phyloP scores from a whole-genome alignment of 2,797 vertebrate genomes.

The Liparis tanakae region DNA sequence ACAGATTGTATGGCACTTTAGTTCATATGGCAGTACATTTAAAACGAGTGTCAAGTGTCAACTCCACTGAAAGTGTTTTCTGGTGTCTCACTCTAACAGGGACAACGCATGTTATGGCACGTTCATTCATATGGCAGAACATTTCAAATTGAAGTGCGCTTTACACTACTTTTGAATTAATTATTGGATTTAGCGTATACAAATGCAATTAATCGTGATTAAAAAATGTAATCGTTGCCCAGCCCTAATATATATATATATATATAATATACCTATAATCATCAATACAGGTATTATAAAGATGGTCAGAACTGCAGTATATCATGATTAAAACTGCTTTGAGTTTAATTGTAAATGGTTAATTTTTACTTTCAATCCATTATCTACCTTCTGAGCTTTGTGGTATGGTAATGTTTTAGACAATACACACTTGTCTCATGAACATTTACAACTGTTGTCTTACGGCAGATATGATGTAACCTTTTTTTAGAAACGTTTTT shows the following conservation, averaged over 20 bases:
- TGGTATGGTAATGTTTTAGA: not conserved
- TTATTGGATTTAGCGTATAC: no score
- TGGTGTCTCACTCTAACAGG: no score
- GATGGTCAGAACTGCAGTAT: not conserved
- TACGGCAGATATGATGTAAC: not conserved
- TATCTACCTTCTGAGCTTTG: not conserved
- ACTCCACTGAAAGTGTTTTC: no score
- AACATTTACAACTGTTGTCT: not conserved
- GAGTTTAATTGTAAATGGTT: slow-evolving; percentile 3
- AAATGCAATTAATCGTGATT: no score
- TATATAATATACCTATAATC: slow-evolving; percentile 1
- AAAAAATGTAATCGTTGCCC: no score
- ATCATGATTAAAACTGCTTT: slow-evolving; percentile 12
- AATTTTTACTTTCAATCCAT: not conserved
- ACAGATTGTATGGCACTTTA: no score
- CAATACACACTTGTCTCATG: not conserved
- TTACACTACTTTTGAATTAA: no score
- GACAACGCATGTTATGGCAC: no score
- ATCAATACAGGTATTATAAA: slow-evolving; percentile 1
- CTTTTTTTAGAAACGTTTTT: not conserved
- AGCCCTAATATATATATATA: slow-evolving; percentile 27
- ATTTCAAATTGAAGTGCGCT: no score
- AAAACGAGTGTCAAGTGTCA: no score
- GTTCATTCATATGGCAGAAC: no score
- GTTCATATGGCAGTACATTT: no score